phyloP scores from a whole-genome alignment of 2,797 vertebrate genomes.

The Notoglanidium macrostoma region DNA sequence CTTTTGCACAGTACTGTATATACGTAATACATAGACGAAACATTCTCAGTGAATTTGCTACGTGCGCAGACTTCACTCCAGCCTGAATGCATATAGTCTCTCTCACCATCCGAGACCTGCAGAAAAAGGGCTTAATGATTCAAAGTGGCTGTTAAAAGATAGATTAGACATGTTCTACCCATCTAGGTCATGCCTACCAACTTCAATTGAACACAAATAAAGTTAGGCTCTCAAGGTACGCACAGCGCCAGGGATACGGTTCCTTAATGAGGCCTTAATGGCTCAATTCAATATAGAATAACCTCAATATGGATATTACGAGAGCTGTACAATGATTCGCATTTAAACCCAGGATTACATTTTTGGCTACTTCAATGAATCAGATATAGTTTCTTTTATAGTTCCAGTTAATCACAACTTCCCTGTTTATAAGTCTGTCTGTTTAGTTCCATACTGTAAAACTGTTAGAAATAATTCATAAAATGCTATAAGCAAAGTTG shows the following conservation, averaged over 20 bases:
- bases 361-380: background rate
- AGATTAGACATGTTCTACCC: slow-evolving; percentile 65
- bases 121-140: slow-evolving; percentile 62
- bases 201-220: slow-evolving; percentile 75
- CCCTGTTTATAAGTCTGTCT: background rate
- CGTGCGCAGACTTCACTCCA: background rate
- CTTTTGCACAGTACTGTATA: too few relatives aligned
- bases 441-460: background rate
- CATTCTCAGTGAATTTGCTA: background rate
- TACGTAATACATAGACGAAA: background rate
- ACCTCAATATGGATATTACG: slow-evolving; percentile 67
- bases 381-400: background rate
- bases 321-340: background rate
- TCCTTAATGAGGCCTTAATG: slow-evolving; percentile 75
- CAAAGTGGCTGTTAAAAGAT: slow-evolving; percentile 64
- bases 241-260: slow-evolving; percentile 61
- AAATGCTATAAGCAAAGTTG: background rate
- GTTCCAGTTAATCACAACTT: background rate
- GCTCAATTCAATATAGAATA: slow-evolving; percentile 60
- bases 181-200: slow-evolving; percentile 64
- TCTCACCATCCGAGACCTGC: slow-evolving; percentile 40
- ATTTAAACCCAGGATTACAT: background rate
- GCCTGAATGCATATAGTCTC: slow-evolving; percentile 5
- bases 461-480: background rate
- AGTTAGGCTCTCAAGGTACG: slow-evolving; percentile 66